phyloP scores from a whole-genome alignment of 1,140 invertebrate species.

The Ceratosolen solmsi region DNA sequence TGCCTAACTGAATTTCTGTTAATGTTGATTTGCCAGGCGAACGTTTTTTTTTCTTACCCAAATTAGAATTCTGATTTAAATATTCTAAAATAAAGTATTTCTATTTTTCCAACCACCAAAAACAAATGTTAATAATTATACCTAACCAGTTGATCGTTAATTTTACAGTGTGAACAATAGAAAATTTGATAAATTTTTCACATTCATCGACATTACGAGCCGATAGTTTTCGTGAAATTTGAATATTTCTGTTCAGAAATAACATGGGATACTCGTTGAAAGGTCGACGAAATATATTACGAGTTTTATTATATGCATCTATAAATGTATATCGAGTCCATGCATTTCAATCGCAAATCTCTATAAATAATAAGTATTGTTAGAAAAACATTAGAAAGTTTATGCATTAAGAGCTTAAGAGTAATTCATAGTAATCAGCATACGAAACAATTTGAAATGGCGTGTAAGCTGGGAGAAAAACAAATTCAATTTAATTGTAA shows the following conservation, averaged over 20 bases:
- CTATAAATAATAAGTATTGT: background rate
- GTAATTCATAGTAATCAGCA: background rate
- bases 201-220: too few relatives aligned
- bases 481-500: conserved; percentile 40
- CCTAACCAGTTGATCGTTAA: too few relatives aligned
- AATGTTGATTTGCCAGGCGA: too few relatives aligned
- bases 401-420: conserved; percentile 13
- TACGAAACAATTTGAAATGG: conserved; percentile 18
- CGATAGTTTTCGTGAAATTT: too few relatives aligned
- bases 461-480: conserved; percentile 14
- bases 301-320: background rate
- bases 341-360: background rate
- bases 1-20: background rate
- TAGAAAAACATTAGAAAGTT: conserved; percentile 4
- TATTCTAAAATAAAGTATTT: too few relatives aligned
- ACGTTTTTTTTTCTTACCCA: too few relatives aligned
- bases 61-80: too few relatives aligned
- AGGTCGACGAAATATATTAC: too few relatives aligned
- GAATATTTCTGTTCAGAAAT: background rate
- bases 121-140: too few relatives aligned
- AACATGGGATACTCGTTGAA: background rate
- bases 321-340: background rate
- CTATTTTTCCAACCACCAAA: too few relatives aligned
- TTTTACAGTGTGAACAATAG: too few relatives aligned
- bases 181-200: too few relatives aligned